Evolutionary conservation across 2,888 invertebrate species (phyloP), one percentile per base, ranked within the genome.

Genomic region (Ditylenchus weischeri): DNA sequence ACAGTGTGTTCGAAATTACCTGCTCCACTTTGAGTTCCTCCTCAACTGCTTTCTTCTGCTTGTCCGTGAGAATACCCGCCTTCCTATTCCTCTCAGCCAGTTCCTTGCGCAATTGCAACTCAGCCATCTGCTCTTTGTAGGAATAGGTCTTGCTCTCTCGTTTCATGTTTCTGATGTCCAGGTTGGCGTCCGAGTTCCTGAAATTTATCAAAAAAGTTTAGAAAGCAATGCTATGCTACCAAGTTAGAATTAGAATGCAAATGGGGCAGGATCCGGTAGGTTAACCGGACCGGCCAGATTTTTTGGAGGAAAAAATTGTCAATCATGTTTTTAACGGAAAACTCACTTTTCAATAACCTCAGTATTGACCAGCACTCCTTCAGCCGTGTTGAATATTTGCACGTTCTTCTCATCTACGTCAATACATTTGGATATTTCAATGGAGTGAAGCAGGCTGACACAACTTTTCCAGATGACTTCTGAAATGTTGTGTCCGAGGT

Each of bases 41-140:
- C 82, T 90, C 91, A 62, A 94, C 88, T 0, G 90, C 89, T 84
- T 96, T 95, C 83, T 92, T 90, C 84, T 98, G 96, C 84, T 95
- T 95, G 18, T 90, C 89, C 0, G 90, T 89, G 60, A 90, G 76
- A 67, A 80, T 81, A 49, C 81, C 81, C 64, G 80, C 81, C 47
- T 76, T 75, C 57, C 77, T 57, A 18, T 75, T 89, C 84, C 92
- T 92, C 77, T 92, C 93, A 77, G 93, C 93, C 23, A 94, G 86
- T 85, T 95, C 94, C 78, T 92, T 88, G n/a, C 91, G 87, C 64
- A 95, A 86, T 82, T 94, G 92, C 75, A 93, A 84, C 84, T 96
- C 96, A 81, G 94, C 95, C 80, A 93, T 87, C 84, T 98, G 96
- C 71, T 96, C 96, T 83, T 93, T 92, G 84, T 92, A 94, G 71